Evolutionary conservation across 2,888 invertebrate genomes (phyloP).

Genomic region (Alloplasta piceator): DNA sequence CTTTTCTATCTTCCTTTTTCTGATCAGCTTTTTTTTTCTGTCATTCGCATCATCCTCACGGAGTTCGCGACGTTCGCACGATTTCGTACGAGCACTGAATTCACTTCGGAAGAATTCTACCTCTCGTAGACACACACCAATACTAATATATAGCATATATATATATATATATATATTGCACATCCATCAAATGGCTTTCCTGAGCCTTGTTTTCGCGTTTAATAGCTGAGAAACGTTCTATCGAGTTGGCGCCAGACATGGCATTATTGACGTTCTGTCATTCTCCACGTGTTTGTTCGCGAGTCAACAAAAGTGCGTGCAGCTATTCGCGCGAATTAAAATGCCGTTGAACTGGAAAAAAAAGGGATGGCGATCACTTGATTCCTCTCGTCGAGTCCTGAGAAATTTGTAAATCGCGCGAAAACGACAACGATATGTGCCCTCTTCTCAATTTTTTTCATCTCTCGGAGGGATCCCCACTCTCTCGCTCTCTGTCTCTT

Average conservation of each 20-base stretch:
- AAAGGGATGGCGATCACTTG: background rate
- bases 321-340: constrained; percentile 45
- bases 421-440: constrained; percentile 26
- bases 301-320: constrained; percentile 48
- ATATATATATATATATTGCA: too few relatives aligned
- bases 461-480: constrained; percentile 4
- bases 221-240: constrained; percentile 49
- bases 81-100: constrained; percentile 58
- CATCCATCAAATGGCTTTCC: background rate
- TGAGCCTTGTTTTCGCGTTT: constrained; percentile 27
- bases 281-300: background rate
- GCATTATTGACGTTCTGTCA: constrained; percentile 49
- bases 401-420: constrained; percentile 53
- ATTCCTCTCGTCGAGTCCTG: constrained; percentile 16
- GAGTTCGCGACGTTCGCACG: constrained; percentile 48
- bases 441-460: constrained; percentile 18
- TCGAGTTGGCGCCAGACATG: constrained; percentile 49
- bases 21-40: constrained; percentile 11
- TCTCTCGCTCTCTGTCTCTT: constrained; percentile 15
- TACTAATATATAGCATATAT: too few relatives aligned
- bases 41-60: constrained; percentile 62
- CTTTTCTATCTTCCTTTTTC: too few relatives aligned
- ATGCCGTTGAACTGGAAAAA: constrained; percentile 28
- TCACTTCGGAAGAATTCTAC: constrained; percentile 12
- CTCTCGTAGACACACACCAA: background rate